Evolutionary conservation across 2,888 invertebrate genomes (phyloP), one percentile per base, ranked within the genome.

Genomic region (Ornithoptera priamus): DNA sequence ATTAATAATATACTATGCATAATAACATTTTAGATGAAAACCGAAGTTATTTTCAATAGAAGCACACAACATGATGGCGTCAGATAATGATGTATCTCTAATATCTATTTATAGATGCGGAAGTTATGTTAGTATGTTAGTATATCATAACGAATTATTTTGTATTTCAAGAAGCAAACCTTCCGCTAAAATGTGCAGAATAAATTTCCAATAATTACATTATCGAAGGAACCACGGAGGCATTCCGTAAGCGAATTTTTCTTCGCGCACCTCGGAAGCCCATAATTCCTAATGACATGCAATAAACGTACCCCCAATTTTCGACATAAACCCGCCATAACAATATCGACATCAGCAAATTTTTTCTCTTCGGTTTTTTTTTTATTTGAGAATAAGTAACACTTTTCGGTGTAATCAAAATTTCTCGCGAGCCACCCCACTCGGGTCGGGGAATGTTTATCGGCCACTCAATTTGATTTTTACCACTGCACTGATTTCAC

Each of bases 201-300:
- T 92, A 92, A 91, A 90, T 92, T 91, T 87, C 87, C 89, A 87
- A 91, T 92, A 92, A 92, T 92, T 92, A 92, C 86, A 90, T 92
- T 92, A 92, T 90, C 88, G 87, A 83, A 80, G 87, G 85, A 84
- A 77, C 79, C 77, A 82, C 80, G 78, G 77, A 81, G 82, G 82
- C 85, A 80, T 81, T 87, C 85, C 85, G 79, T 80, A 81, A 76
- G 81, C 82, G 85, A 88, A 83, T 90, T 90, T 87, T 83, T 85
- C 85, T 85, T 85, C 83, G 74, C 78, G 73, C 83, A 85, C 89
- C 88, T 86, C 86, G 81, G 85, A 87, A 91, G 91, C 91, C 90
- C 92, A 92, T 92, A 92, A 92, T 92, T 92, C 91, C 92, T 92
- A 92, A 92, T 92, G 92, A 92, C 92, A 92, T 92, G 92, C 92